Base-by-base conservation (phyloP, 2,888 invertebrate genomes). In the Cepaea hortensis region DNA sequence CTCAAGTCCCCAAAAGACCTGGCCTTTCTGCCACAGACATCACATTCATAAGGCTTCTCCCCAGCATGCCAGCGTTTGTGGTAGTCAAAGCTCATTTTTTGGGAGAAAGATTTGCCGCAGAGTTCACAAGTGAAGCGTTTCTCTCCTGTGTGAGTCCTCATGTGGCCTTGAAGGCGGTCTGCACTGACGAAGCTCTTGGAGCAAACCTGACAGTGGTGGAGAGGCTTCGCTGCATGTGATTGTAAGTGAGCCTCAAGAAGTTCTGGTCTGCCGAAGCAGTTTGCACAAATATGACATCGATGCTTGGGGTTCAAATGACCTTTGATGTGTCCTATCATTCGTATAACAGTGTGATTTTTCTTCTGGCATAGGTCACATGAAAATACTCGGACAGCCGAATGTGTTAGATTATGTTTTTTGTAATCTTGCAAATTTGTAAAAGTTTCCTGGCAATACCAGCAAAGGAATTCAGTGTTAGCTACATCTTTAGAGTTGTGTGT, bases 241-340 rank as follows among this genome's bases (percentile, higher is more conserved):
- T 68, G 18, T 50, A 15, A 11, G 46, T 81, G 81, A 6, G 23
- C 20, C 9, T 15, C 35, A n/a, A 81, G 18, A 23, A 20, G 46
- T 46, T 81, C 46, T 15, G 70, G 81, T 65, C 46, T 62, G 3
- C 20, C 35, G 46, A 81, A 81, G 70, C n/a, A 23, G 20, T 46
- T 81, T 1, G 68, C 81, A 81, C 81, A 81, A 15, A 81, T 81
- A 15, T 81, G 68, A 46, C 81, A 81, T 65, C 68, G 65, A 48
- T 50, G 20, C 35, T 68, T n/a, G 3, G 68, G 70, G 6, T 68
- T 9, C 50, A 81, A n/a, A 70, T 70, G 65, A 81, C 46, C 46
- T 68, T 81, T 81, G 35, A 81, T 5, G 48, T 81, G 81, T 23
- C 81, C 81, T 62, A 81, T 68, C 9, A 81, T 35, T 18, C 81